Conservation (phyloP, 2,888 invertebrate species). For the Glaucopsyche alexis region DNA sequence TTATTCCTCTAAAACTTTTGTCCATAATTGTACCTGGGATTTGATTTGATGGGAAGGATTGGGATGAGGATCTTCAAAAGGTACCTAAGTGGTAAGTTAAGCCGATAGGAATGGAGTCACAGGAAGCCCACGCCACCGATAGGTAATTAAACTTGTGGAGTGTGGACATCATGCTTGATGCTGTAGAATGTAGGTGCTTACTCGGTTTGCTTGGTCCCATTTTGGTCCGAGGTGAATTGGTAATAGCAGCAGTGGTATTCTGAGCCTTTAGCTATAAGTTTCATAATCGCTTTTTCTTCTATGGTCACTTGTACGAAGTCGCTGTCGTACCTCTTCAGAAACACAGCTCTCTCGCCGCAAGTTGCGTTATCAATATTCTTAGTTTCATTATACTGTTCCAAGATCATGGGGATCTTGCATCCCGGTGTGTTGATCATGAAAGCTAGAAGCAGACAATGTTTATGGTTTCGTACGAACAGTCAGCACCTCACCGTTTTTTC, state of each 20-base stretch:
- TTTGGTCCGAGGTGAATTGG: not conserved
- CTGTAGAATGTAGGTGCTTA: not conserved
- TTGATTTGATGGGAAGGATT: too few relatives aligned
- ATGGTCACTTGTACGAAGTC: not conserved
- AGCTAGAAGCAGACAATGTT: slow-evolving; percentile 39
- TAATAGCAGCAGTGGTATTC: slow-evolving; percentile 9
- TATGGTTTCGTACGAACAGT: not conserved
- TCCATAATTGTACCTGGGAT: too few relatives aligned
- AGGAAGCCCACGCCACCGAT: too few relatives aligned
- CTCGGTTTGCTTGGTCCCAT: not conserved
- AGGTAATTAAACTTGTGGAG: too few relatives aligned
- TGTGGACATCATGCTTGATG: too few relatives aligned
- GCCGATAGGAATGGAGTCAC: too few relatives aligned
- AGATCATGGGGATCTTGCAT: slow-evolving; percentile 58
- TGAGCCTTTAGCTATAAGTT: not conserved
- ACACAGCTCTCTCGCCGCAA: slow-evolving; percentile 61
- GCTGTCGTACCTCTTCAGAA: slow-evolving; percentile 49
- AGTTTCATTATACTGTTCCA: slow-evolving; percentile 49
- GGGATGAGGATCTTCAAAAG: too few relatives aligned
- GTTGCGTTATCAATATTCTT: slow-evolving; percentile 31
- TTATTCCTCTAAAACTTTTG: too few relatives aligned
- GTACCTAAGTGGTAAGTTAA: too few relatives aligned
- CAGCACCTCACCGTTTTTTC: too few relatives aligned
- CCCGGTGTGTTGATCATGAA: slow-evolving; percentile 56
- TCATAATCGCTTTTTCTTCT: not conserved